Percentiles rank a stretch among this genome's conserved stretches.
phyloP scores from a whole-genome alignment of 2,888 invertebrate species.

The Chouioia cunea region DNA sequence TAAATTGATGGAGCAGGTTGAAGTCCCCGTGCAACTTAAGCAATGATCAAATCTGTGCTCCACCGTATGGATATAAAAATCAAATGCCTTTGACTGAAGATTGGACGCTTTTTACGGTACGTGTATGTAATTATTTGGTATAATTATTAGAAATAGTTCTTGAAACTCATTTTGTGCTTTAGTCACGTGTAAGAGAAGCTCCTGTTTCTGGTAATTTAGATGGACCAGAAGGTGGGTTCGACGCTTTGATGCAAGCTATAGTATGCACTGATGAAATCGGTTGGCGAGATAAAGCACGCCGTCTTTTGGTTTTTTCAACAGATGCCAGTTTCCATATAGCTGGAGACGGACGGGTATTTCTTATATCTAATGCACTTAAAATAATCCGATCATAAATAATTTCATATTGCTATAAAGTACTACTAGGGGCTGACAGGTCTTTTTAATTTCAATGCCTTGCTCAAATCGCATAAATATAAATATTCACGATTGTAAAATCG shows the following conservation, averaged over 20 bases:
- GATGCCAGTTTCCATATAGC: constrained; percentile 81
- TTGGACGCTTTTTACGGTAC: constrained; percentile 70
- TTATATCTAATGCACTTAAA: neutral
- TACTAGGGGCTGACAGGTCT: no score
- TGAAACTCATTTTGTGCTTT: neutral
- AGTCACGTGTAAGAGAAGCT: constrained; percentile 66
- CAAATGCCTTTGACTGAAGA: constrained; percentile 76
- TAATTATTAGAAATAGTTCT: neutral
- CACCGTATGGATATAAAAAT: constrained; percentile 83
- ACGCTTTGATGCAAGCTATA: constrained; percentile 89
- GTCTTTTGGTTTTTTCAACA: constrained; percentile 83
- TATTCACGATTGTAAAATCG: neutral
- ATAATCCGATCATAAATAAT: no score
- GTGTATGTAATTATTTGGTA: neutral
- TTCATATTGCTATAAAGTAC: no score
- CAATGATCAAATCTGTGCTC: constrained; percentile 68
- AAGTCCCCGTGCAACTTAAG: constrained; percentile 49
- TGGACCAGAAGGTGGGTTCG: constrained; percentile 85
- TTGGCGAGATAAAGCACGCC: constrained; percentile 83
- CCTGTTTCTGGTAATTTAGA: constrained; percentile 74
- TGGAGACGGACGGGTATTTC: constrained; percentile 69
- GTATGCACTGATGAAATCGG: constrained; percentile 79
- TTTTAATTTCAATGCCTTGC: no score
- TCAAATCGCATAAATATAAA: neutral
- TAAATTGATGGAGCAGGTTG: constrained; percentile 46